Evolutionary conservation across 1,140 invertebrate genomes (phyloP).

Genomic region (Trachymyrmex septentrionalis): DNA sequence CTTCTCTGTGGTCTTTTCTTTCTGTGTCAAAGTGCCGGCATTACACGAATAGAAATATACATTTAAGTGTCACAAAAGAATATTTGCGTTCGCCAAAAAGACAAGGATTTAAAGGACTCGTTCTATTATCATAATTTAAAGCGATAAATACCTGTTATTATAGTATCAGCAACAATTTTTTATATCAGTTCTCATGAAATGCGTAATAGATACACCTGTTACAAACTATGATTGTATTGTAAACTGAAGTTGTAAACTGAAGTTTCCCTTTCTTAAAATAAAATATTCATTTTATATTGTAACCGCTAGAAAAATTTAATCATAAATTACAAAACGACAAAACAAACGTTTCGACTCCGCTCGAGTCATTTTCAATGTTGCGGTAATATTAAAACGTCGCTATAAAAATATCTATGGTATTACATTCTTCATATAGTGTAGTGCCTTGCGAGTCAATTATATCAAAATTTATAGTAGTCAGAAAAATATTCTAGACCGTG

Average conservation of each 20-base stretch:
- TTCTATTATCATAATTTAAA: conserved; percentile 19
- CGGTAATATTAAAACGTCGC: too few relatives aligned
- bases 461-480: too few relatives aligned
- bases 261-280: neutral
- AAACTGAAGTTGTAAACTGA: neutral
- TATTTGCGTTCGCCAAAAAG: neutral
- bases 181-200: neutral
- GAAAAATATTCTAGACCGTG: too few relatives aligned
- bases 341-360: too few relatives aligned
- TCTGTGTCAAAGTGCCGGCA: conserved; percentile 22
- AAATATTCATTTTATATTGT: neutral
- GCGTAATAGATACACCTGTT: neutral
- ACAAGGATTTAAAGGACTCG: neutral
- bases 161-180: conserved; percentile 5
- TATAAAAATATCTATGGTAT: too few relatives aligned
- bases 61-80: neutral
- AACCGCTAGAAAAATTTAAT: neutral
- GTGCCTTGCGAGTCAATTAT: too few relatives aligned
- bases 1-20: conserved; percentile 23
- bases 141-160: conserved; percentile 33
- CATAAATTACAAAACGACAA: too few relatives aligned
- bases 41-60: neutral
- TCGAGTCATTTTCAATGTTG: too few relatives aligned
- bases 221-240: neutral
- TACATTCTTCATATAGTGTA: too few relatives aligned